Evolutionary conservation across 92 coral and sea anemone species (phyloP).

Genomic region (Palythoa grandiflora): DNA sequence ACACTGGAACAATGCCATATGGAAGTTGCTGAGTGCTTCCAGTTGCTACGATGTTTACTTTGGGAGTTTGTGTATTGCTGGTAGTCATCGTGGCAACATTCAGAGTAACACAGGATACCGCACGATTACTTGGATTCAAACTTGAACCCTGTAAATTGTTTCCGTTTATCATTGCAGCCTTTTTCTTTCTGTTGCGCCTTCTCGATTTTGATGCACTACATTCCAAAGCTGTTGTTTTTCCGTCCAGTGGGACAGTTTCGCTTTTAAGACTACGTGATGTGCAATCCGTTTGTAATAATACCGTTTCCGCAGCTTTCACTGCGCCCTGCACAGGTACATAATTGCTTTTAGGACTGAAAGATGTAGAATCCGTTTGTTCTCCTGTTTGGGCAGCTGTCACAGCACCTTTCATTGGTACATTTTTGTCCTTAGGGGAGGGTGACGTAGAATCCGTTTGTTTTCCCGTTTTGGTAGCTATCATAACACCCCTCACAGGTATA

Average conservation of each 20-base stretch:
- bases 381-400: background rate
- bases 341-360: no score
- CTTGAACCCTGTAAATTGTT: background rate
- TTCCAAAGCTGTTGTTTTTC: background rate
- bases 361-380: background rate
- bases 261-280: background rate
- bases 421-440: no score
- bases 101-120: slow-evolving; percentile 1
- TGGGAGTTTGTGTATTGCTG: background rate
- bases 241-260: background rate
- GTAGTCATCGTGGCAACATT: background rate
- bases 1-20: background rate
- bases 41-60: slow-evolving; percentile 1
- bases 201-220: background rate
- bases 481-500: no score
- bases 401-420: no score
- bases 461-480: background rate
- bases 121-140: background rate
- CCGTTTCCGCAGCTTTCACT: background rate
- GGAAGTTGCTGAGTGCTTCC: background rate
- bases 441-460: no score
- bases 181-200: background rate
- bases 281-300: background rate
- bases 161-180: background rate
- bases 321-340: no score